Evolutionary conservation across 1,140 invertebrate genomes (phyloP).

Genomic region (Drosophila sechellia): DNA sequence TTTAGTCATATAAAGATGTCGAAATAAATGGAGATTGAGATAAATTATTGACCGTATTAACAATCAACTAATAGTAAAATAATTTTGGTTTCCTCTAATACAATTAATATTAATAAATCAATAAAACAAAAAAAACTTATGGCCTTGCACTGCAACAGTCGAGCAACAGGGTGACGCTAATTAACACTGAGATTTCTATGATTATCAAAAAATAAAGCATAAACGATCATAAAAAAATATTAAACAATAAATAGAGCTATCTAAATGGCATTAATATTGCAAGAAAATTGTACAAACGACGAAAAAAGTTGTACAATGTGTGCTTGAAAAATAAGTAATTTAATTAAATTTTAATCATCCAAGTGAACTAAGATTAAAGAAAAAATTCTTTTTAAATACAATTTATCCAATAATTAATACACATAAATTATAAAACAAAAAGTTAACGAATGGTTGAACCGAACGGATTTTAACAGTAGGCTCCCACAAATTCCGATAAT

Average conservation of each 20-base stretch:
- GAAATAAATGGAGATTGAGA: too few relatives aligned
- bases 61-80: too few relatives aligned
- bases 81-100: too few relatives aligned
- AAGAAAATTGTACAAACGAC: background rate
- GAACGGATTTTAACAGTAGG: background rate
- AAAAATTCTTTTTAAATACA: background rate
- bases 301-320: background rate
- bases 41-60: too few relatives aligned
- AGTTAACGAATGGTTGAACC: background rate
- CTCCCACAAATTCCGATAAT: background rate
- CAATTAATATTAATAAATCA: background rate
- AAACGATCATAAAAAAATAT: too few relatives aligned
- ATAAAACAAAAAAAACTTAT: background rate
- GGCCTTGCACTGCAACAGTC: constrained; percentile 45
- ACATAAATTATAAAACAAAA: background rate
- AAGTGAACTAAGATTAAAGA: background rate
- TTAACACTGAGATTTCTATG: too few relatives aligned
- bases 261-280: background rate
- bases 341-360: too few relatives aligned
- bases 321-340: background rate
- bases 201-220: too few relatives aligned
- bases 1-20: too few relatives aligned
- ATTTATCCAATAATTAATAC: background rate
- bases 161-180: constrained; percentile 35
- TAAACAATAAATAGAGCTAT: background rate